These are phyloP conservation scores for Andricus quercusramuli DNA, from an alignment of 2,888 invertebrate genomes.

Conservation along the genomic window DNA sequence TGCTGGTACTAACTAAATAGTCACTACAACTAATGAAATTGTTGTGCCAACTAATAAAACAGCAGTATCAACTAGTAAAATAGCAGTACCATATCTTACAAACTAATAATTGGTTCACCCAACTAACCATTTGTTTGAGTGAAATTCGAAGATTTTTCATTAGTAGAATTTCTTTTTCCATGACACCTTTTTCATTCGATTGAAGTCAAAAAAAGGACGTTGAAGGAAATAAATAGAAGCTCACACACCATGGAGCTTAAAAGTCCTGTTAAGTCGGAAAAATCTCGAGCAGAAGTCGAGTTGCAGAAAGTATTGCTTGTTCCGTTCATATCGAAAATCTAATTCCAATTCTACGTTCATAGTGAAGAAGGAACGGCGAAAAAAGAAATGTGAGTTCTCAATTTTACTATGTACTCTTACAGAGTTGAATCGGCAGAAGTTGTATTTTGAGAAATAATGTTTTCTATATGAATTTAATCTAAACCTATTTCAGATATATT, in stretches of 20 bases:
- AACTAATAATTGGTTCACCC: too few species aligned
- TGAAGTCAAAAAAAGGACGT: neutral
- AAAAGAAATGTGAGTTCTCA: neutral
- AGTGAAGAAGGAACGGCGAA: neutral
- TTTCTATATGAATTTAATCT: neutral
- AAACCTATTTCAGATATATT: neutral
- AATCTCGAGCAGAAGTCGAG: slow-evolving; percentile 22
- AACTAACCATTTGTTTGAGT: neutral
- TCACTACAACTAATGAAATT: too few species aligned
- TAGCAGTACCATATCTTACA: too few species aligned
- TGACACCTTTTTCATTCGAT: neutral
- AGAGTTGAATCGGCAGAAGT: neutral
- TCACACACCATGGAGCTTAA: slow-evolving; percentile 1
- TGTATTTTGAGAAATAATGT: neutral
- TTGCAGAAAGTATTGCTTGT: slow-evolving; percentile 15
- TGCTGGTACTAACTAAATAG: too few species aligned
- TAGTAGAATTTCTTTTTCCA: too few species aligned
- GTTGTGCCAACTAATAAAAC: too few species aligned
- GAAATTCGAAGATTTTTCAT: too few species aligned
- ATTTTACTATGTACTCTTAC: neutral
- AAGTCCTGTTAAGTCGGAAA: neutral
- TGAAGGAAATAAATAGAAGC: neutral
- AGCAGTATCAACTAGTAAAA: too few species aligned
- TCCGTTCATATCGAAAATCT: slow-evolving; percentile 22
- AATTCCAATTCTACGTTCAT: slow-evolving; percentile 17